A percentile compares a stretch with the other conserved stretches of the same genome.
Evolutionary conservation across 2,797 vertebrate species (phyloP).

Genomic region (Hoplostethus mediterraneus): DNA sequence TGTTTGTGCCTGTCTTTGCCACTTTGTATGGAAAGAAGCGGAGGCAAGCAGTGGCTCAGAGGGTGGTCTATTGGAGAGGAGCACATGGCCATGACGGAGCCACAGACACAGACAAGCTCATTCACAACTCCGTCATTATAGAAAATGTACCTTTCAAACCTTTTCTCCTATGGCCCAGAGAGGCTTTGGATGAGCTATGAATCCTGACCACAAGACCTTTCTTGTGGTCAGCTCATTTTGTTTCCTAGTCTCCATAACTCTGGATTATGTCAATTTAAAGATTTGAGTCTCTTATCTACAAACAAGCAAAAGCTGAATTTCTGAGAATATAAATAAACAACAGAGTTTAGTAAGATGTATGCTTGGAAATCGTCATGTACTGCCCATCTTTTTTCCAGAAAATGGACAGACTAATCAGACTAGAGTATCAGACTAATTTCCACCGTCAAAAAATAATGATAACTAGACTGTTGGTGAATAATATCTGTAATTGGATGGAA

Average conservation of each 20-base stretch:
- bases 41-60: slow-evolving; percentile 22
- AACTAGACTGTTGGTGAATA: slow-evolving; percentile 12
- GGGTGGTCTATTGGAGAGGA: slow-evolving; percentile 41
- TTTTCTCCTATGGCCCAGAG: slow-evolving; percentile 35
- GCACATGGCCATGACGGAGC: slow-evolving; percentile 49
- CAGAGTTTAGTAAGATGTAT: background rate
- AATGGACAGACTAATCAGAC: background rate
- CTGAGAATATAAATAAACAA: background rate
- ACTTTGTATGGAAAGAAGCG: slow-evolving; percentile 55
- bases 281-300: slow-evolving; percentile 54
- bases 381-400: background rate
- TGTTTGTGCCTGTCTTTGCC: slow-evolving; percentile 65
- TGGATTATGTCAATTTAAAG: slow-evolving; percentile 58
- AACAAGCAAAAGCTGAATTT: slow-evolving; percentile 10
- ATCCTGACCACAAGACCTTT: slow-evolving; percentile 26
- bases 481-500: slow-evolving; percentile 16
- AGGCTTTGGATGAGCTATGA: slow-evolving; percentile 43
- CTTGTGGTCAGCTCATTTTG: slow-evolving; percentile 28
- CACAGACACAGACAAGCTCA: slow-evolving; percentile 49
- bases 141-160: slow-evolving; percentile 57
- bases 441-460: background rate
- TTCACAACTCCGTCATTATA: slow-evolving; percentile 68
- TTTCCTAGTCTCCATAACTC: slow-evolving; percentile 42
- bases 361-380: background rate
- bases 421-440: background rate